Evolutionary conservation across 2,113 vertebrate species (phyloP), one percentile per base, ranked within the genome.

Genomic region (Peucedramus taeniatus): DNA sequence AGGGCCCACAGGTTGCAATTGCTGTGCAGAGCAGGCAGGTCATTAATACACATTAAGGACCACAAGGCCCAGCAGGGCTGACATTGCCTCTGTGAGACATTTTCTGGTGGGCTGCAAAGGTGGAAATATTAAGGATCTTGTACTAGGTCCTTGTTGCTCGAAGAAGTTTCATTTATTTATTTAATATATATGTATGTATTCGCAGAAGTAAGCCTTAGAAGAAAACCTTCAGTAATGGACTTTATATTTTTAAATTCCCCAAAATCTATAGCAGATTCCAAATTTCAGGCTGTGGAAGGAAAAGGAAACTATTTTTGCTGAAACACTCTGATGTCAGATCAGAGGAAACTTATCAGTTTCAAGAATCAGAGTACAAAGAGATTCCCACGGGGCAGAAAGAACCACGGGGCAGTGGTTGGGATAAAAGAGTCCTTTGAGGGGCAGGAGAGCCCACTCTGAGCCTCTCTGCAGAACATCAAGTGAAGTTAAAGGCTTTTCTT

Each of bases 281-380:
- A 90, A 83, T 94, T 94, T 85, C 83, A 77, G 51, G 75, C 77
- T 74, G 42, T 77, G 93, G 89, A 71, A 94, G 40, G 63, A 94
- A 96, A 83, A 82, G 77, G 74, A 76, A 96, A 83, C 90, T 83
- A 87, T 93, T 92, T 94, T 75, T 94, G 44, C 56, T 74, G 60
- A 64, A 93, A 64, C 47, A 35, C 92, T 96, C 94, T 95, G 90
- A 89, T 95, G 92, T 90, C 84, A 90, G 95, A 95, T 91, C 86
- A 93, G 89, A 96, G 75, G 87, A 71, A 93, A 79, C 1, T 6
- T 74, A 95, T 84, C 88, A 59, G 85, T 90, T 95, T 94, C 91
- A 86, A 77, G 86, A 56, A 86, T 56, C 70, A 24, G 42, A 97
- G 87, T 93, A 94, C 85, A 94, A 97, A 96, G 83, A 40, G 59